These are phyloP conservation scores for Heterodera schachtii DNA, from an alignment of 1,140 invertebrate species.

Conservation along the genomic window DNA sequence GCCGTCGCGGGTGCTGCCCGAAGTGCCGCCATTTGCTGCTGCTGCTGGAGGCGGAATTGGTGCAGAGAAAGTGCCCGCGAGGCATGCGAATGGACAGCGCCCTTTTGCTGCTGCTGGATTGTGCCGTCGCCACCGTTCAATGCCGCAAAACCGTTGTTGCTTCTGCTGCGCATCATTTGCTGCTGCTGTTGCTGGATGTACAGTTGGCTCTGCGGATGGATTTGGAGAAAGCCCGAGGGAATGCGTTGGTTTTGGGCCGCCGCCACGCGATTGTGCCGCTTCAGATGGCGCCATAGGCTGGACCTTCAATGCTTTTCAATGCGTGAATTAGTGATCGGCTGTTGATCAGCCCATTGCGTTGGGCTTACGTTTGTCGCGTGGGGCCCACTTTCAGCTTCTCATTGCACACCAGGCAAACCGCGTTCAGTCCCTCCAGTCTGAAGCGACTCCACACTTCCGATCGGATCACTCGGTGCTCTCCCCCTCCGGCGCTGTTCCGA, in stretches of 20 bases:
- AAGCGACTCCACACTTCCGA: conserved; percentile 31
- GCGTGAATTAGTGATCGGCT: not conserved
- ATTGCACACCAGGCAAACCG: conserved; percentile 24
- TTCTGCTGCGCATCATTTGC: not conserved
- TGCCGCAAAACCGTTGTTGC: conserved; percentile 1
- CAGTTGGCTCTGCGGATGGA: not conserved
- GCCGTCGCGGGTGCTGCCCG: not conserved
- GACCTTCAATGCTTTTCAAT: not conserved
- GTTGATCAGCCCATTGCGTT: not conserved
- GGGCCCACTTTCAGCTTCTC: conserved; percentile 24
- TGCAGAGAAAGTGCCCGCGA: not conserved
- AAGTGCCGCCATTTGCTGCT: not conserved
- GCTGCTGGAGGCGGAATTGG: not conserved
- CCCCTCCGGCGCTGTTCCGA: not conserved
- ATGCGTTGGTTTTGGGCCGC: not conserved
- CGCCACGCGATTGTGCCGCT: conserved; percentile 16
- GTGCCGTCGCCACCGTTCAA: not conserved
- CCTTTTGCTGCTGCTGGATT: not conserved
- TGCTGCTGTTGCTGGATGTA: conserved; percentile 1
- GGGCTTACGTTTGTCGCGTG: conserved; percentile 25
- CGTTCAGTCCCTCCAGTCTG: conserved; percentile 24
- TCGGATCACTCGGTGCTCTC: conserved; percentile 21
- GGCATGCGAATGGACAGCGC: not conserved
- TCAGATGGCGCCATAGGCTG: conserved; percentile 27
- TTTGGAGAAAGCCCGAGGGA: conserved; percentile 4